phyloP scores from a whole-genome alignment of 2,113 vertebrate species.

The Phaethon lepturus region DNA sequence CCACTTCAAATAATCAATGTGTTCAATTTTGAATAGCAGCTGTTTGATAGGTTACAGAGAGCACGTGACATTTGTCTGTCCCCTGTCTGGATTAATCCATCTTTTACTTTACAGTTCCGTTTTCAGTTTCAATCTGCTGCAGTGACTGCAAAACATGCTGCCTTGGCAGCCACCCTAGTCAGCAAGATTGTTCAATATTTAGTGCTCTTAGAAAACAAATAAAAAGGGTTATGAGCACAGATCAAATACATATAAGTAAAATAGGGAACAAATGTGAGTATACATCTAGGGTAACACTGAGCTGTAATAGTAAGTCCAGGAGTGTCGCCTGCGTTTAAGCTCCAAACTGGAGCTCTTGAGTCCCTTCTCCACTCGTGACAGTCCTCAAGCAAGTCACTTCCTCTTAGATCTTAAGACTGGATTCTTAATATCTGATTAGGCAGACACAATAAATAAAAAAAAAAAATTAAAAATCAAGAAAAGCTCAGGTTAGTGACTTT shows the following conservation, averaged over 20 bases:
- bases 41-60: neutral
- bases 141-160: neutral
- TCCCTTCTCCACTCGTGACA: rapidly evolving
- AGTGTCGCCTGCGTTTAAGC: neutral
- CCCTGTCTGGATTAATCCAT: neutral
- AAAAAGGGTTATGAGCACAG: neutral
- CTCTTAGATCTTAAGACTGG: neutral
- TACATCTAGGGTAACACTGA: neutral
- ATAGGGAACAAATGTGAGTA: neutral
- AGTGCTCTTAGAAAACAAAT: neutral
- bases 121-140: slow-evolving; percentile 19
- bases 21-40: neutral
- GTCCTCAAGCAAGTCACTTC: neutral
- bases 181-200: neutral
- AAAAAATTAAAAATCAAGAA: neutral
- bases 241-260: neutral
- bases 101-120: neutral
- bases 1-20: neutral
- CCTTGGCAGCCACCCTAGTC: neutral
- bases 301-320: neutral
- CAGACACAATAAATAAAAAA: neutral
- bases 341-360: neutral
- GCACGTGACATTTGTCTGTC: neutral
- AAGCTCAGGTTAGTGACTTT: neutral
- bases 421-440: neutral